Conservation (phyloP, 1,140 invertebrate species). For the Macrobrachium rosenbergii region DNA sequence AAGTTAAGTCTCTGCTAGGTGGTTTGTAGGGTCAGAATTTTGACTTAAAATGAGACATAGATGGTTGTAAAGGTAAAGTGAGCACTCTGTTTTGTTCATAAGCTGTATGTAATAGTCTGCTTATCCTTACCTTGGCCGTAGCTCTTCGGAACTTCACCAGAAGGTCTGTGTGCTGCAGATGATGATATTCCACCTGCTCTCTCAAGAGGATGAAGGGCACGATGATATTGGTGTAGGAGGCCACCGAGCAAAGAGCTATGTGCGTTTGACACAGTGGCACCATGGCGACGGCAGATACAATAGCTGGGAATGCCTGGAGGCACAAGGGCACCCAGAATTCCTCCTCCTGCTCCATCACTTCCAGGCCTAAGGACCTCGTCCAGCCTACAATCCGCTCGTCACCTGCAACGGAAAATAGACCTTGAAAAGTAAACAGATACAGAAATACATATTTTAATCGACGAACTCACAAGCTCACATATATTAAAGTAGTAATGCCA, state of each 20-base stretch:
- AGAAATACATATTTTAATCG: neutral
- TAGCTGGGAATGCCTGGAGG: constrained; percentile 17
- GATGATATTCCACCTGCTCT: neutral
- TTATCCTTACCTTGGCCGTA: neutral
- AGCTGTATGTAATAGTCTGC: no score
- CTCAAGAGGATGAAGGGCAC: constrained; percentile 1
- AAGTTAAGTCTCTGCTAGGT: no score
- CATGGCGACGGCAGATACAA: constrained; percentile 15
- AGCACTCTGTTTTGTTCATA: no score
- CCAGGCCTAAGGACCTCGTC: constrained; percentile 62
- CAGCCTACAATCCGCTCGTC: constrained; percentile 15
- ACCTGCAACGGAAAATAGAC: neutral
- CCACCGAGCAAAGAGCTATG: constrained; percentile 4
- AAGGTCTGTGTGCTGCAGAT: neutral
- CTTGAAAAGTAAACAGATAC: neutral
- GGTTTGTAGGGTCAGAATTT: no score
- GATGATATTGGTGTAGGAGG: constrained; percentile 12
- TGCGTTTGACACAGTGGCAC: neutral
- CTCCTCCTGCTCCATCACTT: constrained; percentile 67
- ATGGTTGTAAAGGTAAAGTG: no score
- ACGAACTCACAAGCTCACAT: no score
- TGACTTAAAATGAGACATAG: no score
- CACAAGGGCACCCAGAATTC: constrained; percentile 67
- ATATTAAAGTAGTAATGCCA: neutral
- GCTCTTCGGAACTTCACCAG: neutral